Base-by-base conservation (phyloP, 2,113 vertebrate genomes). In the Melanocharis versteri region DNA sequence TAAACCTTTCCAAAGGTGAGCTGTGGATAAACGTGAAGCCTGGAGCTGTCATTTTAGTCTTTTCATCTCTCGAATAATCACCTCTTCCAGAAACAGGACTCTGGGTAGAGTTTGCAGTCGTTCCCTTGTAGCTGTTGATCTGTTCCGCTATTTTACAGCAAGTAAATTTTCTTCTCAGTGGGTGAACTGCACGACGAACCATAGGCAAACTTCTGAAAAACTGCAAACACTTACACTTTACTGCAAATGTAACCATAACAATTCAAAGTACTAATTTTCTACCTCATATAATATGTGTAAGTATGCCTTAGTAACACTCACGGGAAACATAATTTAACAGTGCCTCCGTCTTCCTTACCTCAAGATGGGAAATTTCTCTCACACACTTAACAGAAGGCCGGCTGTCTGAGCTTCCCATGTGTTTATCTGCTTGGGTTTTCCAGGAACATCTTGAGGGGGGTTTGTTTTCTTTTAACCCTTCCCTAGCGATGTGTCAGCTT, bases 211-310 rank as follows among this genome's bases (percentile, higher is more conserved):
- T 90, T 96, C 89, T 93, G 86, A 96, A 97, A 96, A 96, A 87
- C 93, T 96, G 97, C 95, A 96, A 95, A 97, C 96, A 84, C 95
- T 97, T 97, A 97, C 70, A 82, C 90, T 95, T 97, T 96, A 95
- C 86, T 94, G 93, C 91, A 90, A 95, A 92, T 89, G 93, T 87
- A 91, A 90, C 94, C 92, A 94, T 91, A 93, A 96, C 89, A 96
- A 97, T 96, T 95, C 93, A 75, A 94, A 96, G 97, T 92, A 94
- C 95, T 97, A 93, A 96, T 96, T 97, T 97, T 97, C 90, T 96
- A 95, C 80, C 92, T 97, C 95, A 93, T 88, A 97, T 92, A 91
- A 91, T 83, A 94, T 87, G 91, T 93, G 87, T 78, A 95, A 93
- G 91, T 92, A 93, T 95, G 96, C 90, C 89, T 97, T 96, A 94